Conservation (phyloP, 2,797 vertebrate species). For the Poeciliopsis infans region DNA sequence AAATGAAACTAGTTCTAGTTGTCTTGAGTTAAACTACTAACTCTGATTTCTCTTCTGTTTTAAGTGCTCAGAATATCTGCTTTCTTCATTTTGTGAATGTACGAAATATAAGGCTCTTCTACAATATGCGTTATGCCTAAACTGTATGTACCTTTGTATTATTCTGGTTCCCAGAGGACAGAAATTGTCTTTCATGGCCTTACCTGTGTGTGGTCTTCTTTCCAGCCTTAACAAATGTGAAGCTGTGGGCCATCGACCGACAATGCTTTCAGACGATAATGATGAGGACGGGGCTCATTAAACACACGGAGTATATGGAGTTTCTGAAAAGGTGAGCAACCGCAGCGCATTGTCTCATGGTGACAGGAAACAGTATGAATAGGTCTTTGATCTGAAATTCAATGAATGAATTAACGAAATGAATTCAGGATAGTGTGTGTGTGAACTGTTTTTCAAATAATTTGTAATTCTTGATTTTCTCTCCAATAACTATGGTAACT, state of each 20-base stretch:
- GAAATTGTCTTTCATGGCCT: slow-evolving; percentile 18
- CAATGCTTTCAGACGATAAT: slow-evolving; percentile 86
- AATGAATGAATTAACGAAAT: slow-evolving; percentile 61
- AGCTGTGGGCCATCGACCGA: slow-evolving; percentile 85
- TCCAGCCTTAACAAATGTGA: slow-evolving; percentile 79
- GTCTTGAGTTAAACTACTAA: slow-evolving; percentile 7
- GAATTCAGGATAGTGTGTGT: slow-evolving; percentile 29
- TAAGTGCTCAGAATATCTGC: slow-evolving; percentile 1
- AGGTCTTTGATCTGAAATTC: slow-evolving; percentile 56
- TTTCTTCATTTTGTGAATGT: slow-evolving; percentile 1
- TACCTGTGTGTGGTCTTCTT: slow-evolving; percentile 43
- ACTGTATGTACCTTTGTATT: slow-evolving; percentile 29
- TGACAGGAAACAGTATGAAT: slow-evolving; percentile 28
- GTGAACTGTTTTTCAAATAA: slow-evolving; percentile 23
- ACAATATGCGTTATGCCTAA: slow-evolving; percentile 1
- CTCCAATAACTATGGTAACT: slow-evolving; percentile 16
- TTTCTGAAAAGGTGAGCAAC: slow-evolving; percentile 80
- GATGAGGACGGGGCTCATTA: slow-evolving; percentile 85
- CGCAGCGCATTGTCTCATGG: slow-evolving; percentile 1
- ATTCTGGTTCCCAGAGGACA: slow-evolving; percentile 18
- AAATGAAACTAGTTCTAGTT: slow-evolving; percentile 15
- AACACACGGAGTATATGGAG: slow-evolving; percentile 83
- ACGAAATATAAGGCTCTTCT: slow-evolving; percentile 18
- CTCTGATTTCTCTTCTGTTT: slow-evolving; percentile 14
- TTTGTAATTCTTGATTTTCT: slow-evolving; percentile 20